Base-by-base conservation (phyloP, 2,888 invertebrate genomes). In the Linyphia triangularis region DNA sequence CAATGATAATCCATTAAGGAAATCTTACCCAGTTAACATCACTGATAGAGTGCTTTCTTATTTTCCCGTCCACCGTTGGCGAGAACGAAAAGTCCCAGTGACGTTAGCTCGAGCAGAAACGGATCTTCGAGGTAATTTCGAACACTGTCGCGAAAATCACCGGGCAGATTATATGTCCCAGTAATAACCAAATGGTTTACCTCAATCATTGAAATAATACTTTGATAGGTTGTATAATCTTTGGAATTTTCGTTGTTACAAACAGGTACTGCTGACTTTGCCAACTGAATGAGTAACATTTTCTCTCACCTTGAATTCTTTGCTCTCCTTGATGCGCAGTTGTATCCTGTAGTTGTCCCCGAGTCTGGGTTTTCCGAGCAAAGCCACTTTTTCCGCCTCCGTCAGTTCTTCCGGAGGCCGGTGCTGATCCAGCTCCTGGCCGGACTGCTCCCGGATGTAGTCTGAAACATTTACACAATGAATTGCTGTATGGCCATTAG, bases 251-350 rank as follows among this genome's bases (percentile, higher is more conserved):
- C n/a, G n/a, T n/a, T n/a, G n/a, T n/a, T n/a, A n/a, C n/a, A n/a
- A n/a, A n/a, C n/a, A n/a, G n/a, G n/a, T n/a, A n/a, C n/a, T n/a
- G n/a, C n/a, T n/a, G n/a, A n/a, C n/a, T n/a, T n/a, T n/a, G n/a
- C n/a, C n/a, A n/a, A n/a, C n/a, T n/a, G n/a, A n/a, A n/a, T n/a
- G n/a, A n/a, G n/a, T n/a, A n/a, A n/a, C n/a, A n/a, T n/a, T n/a
- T n/a, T 51, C 43, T 10, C 43, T n/a, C n/a, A 98, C 98, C 96
- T 98, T 99, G 93, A 99, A 99, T 93, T 99, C 99, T 93, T 98
- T 97, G 94, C 98, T 99, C 93, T 99, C 99, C 92, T 97, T 97
- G 92, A 99, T 96, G 92, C 97, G 95, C 92, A 99, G 95, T 94
- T 96, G 96, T 85, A 97, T 96, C 91, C 96, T 95, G 91, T 95